phyloP scores from a whole-genome alignment of 2,888 invertebrate genomes.

The Parnassius orleans region DNA sequence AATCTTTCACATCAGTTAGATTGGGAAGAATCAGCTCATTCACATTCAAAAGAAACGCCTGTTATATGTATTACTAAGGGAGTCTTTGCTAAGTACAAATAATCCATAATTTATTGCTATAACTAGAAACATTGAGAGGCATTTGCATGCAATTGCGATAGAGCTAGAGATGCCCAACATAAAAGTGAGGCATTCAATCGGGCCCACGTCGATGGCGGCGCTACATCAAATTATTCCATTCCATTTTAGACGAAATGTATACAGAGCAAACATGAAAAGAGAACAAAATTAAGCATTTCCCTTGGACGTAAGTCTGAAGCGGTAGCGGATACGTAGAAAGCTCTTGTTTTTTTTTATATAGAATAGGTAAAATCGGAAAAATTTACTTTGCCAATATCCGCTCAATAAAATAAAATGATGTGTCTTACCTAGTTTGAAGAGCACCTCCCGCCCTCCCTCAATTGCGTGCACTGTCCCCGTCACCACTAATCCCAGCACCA shows the following conservation, averaged over 20 bases:
- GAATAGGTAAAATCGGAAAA: no score
- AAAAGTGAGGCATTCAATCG: conserved; percentile 49
- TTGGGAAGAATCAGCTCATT: conserved; percentile 22
- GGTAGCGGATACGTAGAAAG: conserved; percentile 14
- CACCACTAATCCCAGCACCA: no score
- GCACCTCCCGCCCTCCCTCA: no score
- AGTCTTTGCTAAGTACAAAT: conserved; percentile 44
- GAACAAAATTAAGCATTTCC: conserved; percentile 74
- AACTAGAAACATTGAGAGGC: conserved; percentile 40
- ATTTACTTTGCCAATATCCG: no score
- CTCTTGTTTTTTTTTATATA: no score
- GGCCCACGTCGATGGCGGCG: conserved; percentile 59
- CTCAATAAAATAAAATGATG: no score
- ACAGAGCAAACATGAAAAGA: conserved; percentile 79
- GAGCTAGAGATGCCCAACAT: conserved; percentile 35
- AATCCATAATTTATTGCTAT: conserved; percentile 51
- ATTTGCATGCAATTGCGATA: conserved; percentile 53
- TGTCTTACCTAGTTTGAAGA: no score
- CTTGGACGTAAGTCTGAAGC: conserved; percentile 38
- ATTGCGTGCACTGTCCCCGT: no score
- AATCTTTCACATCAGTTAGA: conserved; percentile 13
- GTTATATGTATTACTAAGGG: conserved; percentile 6
- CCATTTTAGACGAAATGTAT: conserved; percentile 76
- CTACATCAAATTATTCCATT: conserved; percentile 73
- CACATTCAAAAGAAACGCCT: conserved; percentile 17